Conservation (phyloP, 2,113 vertebrate species). For the Oryzias melastigma region DNA sequence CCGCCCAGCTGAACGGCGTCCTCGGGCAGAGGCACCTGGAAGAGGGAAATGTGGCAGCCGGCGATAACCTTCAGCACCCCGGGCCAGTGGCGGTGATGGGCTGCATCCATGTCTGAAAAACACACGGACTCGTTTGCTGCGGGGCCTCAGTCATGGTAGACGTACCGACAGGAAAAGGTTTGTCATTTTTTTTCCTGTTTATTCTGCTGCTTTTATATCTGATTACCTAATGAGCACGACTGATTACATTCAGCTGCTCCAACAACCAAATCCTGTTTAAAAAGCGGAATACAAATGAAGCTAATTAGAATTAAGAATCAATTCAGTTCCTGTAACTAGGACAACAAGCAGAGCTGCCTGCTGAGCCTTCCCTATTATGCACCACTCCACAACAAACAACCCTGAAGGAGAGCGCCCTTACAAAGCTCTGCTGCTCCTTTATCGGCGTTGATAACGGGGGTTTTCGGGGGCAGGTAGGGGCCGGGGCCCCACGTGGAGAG, state of each 20-base stretch:
- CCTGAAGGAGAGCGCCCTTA: constrained; percentile 67
- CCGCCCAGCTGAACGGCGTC: constrained; percentile 96
- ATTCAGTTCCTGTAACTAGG: constrained; percentile 20
- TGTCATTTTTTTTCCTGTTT: neutral
- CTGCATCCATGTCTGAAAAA: constrained; percentile 87
- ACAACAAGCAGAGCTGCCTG: constrained; percentile 2
- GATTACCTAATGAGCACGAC: constrained; percentile 21
- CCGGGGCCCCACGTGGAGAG: constrained; percentile 97
- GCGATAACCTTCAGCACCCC: constrained; percentile 90
- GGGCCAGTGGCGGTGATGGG: constrained; percentile 98
- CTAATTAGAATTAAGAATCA: constrained; percentile 48
- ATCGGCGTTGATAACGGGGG: constrained; percentile 82
- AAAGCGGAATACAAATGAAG: constrained; percentile 27
- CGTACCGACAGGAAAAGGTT: no score
- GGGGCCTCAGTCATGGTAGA: neutral
- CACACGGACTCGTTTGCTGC: neutral
- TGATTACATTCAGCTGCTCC: constrained; percentile 26
- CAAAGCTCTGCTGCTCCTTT: constrained; percentile 87
- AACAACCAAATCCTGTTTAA: constrained; percentile 17
- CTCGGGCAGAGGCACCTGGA: constrained; percentile 93
- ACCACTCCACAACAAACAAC: constrained; percentile 5
- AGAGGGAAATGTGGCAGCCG: constrained; percentile 97
- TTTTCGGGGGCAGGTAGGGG: constrained; percentile 91
- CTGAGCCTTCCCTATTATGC: constrained; percentile 13
- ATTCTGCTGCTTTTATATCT: constrained; percentile 16